Evolutionary conservation across 2,888 invertebrate species (phyloP), one percentile per base, ranked within the genome.

Genomic region (Hedychridium roseum): DNA sequence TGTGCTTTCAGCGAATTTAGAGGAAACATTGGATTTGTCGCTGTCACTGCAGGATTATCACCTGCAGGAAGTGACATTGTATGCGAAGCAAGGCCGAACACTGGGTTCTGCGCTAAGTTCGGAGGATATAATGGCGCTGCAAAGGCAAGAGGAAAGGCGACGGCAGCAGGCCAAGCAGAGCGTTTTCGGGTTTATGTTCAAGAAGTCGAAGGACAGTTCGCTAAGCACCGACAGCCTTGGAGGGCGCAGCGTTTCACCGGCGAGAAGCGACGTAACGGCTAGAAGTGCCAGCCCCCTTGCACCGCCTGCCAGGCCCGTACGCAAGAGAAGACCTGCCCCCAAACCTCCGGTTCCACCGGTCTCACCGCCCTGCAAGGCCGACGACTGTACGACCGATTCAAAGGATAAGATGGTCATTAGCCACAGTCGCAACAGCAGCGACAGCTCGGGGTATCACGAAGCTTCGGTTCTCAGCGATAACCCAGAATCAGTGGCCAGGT

Each of bases 381-480:
- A 42, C 1, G 53, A 44, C n/a, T 28, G 52, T 36, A 35, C 43
- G 39, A 34, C 23, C 26, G 45, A 14, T 3, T 37, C 37, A 36
- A 75, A 73, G 32, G 73, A 74, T n/a, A 76, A 80, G 70, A 67
- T 86, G 66, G 78, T 84, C 30, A 84, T 85, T 51, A 84, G 83
- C 65, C 88, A 88, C 81, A 88, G 88, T 30, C 81, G 88, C 54
- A 88, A 88, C 68, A 88, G 87, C 75, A 88, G 88, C 54, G 88
- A 88, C 72, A 88, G 88, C 62, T 87, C 87, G 46, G 88, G 88
- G 1, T 88, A 88, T 70, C 88, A 88, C 71, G 88, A 88, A 70
- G 85, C 88, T 1, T 87, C 87, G 4, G 83, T 86, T 39, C 79
- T 84, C 37, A 86, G 86, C 66, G 86, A 87, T 64, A 83, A 85